Conservation (phyloP, 2,888 invertebrate species). For the Autographa pulchrina region DNA sequence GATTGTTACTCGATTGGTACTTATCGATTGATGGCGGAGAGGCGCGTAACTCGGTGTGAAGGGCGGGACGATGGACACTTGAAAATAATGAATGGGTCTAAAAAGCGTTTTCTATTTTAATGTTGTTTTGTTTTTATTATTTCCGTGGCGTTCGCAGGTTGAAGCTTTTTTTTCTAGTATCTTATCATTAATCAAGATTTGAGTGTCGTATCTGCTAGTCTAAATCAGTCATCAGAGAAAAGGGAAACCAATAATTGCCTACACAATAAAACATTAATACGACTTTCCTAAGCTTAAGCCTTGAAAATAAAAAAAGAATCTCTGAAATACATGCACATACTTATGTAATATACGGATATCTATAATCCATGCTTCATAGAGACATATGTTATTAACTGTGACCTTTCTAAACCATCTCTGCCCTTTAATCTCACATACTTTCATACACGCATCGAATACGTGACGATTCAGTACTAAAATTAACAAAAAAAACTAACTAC, state of each 20-base stretch:
- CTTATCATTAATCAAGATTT: too few relatives aligned
- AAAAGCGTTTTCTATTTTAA: neutral
- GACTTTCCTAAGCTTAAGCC: too few relatives aligned
- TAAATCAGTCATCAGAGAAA: neutral
- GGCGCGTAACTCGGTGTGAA: slow-evolving; percentile 54
- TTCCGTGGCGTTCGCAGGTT: neutral
- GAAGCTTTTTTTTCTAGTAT: neutral
- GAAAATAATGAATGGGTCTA: slow-evolving; percentile 22
- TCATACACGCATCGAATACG: slow-evolving; percentile 56
- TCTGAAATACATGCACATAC: too few relatives aligned
- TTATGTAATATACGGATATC: too few relatives aligned
- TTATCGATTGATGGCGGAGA: slow-evolving; percentile 44
- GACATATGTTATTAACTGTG: slow-evolving; percentile 17
- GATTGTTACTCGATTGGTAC: slow-evolving; percentile 35
- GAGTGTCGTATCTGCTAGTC: neutral
- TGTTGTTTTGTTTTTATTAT: neutral
- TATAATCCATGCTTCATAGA: neutral
- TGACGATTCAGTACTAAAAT: slow-evolving; percentile 59
- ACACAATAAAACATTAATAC: too few relatives aligned
- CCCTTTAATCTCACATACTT: slow-evolving; percentile 54
- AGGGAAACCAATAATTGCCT: too few relatives aligned
- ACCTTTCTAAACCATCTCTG: slow-evolving; percentile 42
- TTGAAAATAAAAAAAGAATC: too few relatives aligned
- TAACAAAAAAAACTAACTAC: slow-evolving; percentile 62
- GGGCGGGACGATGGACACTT: slow-evolving; percentile 36